Evolutionary conservation across 2,797 vertebrate species (phyloP), one percentile per base, ranked within the genome.

Genomic region (Alfaro cultratus): DNA sequence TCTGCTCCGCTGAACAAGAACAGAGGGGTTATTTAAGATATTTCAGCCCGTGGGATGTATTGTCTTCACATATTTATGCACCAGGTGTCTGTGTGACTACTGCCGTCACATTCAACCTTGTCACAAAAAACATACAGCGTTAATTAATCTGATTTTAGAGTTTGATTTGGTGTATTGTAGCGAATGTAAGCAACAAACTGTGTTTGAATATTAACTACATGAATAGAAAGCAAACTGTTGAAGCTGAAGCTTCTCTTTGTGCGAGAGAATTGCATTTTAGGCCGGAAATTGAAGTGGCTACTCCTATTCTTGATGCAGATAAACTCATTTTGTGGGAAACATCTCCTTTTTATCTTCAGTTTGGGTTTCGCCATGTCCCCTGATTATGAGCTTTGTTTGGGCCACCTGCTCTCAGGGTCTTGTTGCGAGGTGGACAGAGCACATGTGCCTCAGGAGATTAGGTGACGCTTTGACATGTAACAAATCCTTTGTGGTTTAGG

Each of bases 351-450:
- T 46, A 46, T 46, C n/a, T 89, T 86, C 75, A 76, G 74, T 73
- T 78, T 82, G 74, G 82, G 75, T 75, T 89, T 85, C 80, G 91
- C 91, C 86, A 82, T 41, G 80, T 90, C n/a, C 85, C 80, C 73
- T 85, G 87, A 93, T 91, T 81, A 92, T 83, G 85, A 86, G 89
- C 77, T 85, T 81, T 80, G 86, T 82, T 68, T 67, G 80, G 78
- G 79, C 89, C 94, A 93, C 89, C 92, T 94, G 93, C 73, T 84
- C 90, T 87, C 91, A 2, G 80, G 49, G 8, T 26, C 49, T 23
- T 45, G 45, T 86, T 82, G 85, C 73, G 64, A 83, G 82, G 89
- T 78, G 77, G 81, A 83, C n/a, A 29, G 76, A 81, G 80, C 77
- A 39, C 85, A 55, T 70, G 71, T 55, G 80, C 85, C 77, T 60